phyloP scores from a whole-genome alignment of 2,113 vertebrate species.

The Eublepharis macularius region DNA sequence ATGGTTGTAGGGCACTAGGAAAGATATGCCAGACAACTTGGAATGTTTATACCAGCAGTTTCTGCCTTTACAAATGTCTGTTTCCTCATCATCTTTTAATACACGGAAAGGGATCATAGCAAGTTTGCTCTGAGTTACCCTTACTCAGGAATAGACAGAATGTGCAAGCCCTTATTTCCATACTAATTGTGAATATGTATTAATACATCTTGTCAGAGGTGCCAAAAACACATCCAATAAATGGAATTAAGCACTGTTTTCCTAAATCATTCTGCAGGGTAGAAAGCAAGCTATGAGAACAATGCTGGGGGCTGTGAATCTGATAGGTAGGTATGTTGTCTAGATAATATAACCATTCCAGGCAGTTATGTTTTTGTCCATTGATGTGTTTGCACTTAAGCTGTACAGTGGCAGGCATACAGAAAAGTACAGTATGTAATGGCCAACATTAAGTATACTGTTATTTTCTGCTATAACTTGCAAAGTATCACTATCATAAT shows the following conservation, averaged over 20 bases:
- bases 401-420: background rate
- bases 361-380: background rate
- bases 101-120: background rate
- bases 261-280: rapidly evolving
- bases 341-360: constrained; percentile 4
- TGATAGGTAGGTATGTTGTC: background rate
- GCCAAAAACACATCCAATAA: background rate
- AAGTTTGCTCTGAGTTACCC: rapidly evolving
- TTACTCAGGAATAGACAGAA: background rate
- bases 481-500: background rate
- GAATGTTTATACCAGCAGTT: constrained; percentile 12
- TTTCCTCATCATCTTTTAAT: background rate
- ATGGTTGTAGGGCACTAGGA: background rate
- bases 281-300: background rate
- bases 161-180: constrained; percentile 5
- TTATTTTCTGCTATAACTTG: background rate
- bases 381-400: background rate
- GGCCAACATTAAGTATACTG: background rate
- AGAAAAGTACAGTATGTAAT: background rate
- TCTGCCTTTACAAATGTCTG: background rate
- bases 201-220: constrained; percentile 10
- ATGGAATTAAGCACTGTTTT: background rate
- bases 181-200: constrained; percentile 18
- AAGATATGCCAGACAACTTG: rapidly evolving
- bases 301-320: background rate